Conservation (phyloP, 2,797 vertebrate species). For the Chrosomus eos region DNA sequence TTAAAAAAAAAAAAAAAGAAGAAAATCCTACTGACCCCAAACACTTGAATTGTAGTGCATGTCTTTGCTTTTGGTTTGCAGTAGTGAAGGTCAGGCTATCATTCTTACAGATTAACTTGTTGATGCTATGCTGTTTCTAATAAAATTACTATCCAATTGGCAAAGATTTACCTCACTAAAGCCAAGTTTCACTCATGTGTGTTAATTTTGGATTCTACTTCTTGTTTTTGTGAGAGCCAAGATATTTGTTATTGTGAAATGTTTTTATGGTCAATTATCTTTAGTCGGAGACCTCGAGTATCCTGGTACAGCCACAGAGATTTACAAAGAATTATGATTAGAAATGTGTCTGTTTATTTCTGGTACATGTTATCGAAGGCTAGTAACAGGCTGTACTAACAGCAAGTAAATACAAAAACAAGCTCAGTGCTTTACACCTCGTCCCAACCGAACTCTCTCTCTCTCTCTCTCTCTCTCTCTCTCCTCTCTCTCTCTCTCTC, state of each 20-base stretch:
- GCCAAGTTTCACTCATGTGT: not conserved
- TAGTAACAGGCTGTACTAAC: too few species aligned
- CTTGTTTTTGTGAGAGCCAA: not conserved
- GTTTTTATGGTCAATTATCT: not conserved
- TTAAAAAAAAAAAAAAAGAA: not conserved
- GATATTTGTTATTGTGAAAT: not conserved
- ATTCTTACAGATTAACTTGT: not conserved
- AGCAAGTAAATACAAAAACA: not conserved
- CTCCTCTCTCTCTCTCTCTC: too few species aligned
- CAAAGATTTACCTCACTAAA: not conserved
- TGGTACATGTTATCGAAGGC: not conserved
- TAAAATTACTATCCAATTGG: not conserved
- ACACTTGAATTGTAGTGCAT: too few species aligned
- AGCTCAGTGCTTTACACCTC: not conserved
- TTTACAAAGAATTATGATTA: not conserved
- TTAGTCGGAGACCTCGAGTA: not conserved
- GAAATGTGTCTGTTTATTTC: not conserved
- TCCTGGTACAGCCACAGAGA: not conserved
- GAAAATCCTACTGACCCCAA: not conserved
- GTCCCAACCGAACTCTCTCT: not conserved
- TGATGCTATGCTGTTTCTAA: not conserved
- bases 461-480: too few species aligned
- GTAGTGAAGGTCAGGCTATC: not conserved
- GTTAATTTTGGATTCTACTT: not conserved
- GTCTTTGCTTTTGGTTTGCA: not conserved